Evolutionary conservation across 2,888 invertebrate species (phyloP).

Genomic region (Gymnocheta viridis): DNA sequence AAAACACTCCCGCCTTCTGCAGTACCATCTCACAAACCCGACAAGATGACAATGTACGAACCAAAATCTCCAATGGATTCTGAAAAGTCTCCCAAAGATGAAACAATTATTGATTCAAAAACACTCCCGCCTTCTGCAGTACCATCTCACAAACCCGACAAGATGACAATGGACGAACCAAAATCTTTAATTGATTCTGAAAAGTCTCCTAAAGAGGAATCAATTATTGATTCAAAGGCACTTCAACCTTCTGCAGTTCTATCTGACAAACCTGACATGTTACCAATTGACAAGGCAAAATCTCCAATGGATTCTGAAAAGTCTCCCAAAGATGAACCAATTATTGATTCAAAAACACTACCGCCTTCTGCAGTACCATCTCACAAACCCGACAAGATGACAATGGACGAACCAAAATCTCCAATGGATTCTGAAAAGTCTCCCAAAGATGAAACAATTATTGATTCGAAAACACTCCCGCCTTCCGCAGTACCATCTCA

Average conservation of each 20-base stretch:
- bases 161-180: conserved; percentile 3
- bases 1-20: neutral
- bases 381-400: too few species aligned
- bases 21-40: neutral
- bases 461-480: neutral
- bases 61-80: conserved; percentile 2
- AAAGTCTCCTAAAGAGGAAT: too few species aligned
- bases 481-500: neutral
- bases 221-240: neutral
- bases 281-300: neutral
- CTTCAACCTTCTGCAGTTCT: neutral
- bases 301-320: neutral
- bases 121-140: neutral
- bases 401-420: too few species aligned
- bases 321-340: too few species aligned
- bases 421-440: neutral
- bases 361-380: too few species aligned
- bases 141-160: neutral
- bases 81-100: conserved; percentile 13
- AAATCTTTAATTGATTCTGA: neutral
- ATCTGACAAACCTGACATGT: neutral
- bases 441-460: neutral
- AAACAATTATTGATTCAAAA: neutral
- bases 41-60: neutral
- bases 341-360: too few species aligned